Percentiles rank a stretch among this genome's conserved stretches.
These are phyloP conservation scores for Dorcus hopei DNA, from an alignment of 2,888 invertebrate species.

Conservation along the genomic window DNA sequence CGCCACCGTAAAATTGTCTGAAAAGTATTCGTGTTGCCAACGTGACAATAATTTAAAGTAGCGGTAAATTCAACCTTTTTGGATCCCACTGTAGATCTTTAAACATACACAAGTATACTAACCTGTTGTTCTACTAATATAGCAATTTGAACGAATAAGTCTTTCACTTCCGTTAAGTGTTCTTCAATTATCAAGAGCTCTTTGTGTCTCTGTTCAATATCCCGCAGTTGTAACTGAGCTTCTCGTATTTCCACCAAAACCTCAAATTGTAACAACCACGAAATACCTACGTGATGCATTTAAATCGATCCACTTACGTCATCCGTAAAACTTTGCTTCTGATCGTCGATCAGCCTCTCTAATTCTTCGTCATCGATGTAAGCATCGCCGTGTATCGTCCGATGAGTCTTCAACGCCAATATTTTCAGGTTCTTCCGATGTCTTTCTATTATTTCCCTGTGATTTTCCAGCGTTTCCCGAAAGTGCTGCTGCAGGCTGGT, in stretches of 20 bases:
- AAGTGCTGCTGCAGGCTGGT: constrained; percentile 49
- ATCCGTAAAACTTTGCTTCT: constrained; percentile 52
- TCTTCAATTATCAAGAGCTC: constrained; percentile 80
- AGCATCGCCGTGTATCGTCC: constrained; percentile 8
- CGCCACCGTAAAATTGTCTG: too few species aligned
- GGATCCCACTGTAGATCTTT: neutral
- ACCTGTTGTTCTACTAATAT: constrained; percentile 75
- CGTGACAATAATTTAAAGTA: too few species aligned
- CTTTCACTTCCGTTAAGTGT: constrained; percentile 72
- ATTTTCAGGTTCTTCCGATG: constrained; percentile 47
- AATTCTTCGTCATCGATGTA: constrained; percentile 40
- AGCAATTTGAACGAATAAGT: constrained; percentile 82
- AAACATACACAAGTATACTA: constrained; percentile 20
- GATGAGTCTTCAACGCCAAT: constrained; percentile 7
- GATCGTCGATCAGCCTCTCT: constrained; percentile 45
- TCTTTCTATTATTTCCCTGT: constrained; percentile 52
- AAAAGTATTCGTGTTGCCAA: too few species aligned
- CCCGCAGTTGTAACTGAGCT: constrained; percentile 71
- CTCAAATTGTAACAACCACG: constrained; percentile 48
- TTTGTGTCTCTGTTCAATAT: constrained; percentile 77
- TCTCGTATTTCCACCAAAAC: constrained; percentile 76
- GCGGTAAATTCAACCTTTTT: too few species aligned
- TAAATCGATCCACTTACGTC: constrained; percentile 45
- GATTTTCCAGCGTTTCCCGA: constrained; percentile 51
- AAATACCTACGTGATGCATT: neutral